Evolutionary conservation across 2,113 vertebrate genomes (phyloP).

Genomic region (Spheniscus mendiculus): DNA sequence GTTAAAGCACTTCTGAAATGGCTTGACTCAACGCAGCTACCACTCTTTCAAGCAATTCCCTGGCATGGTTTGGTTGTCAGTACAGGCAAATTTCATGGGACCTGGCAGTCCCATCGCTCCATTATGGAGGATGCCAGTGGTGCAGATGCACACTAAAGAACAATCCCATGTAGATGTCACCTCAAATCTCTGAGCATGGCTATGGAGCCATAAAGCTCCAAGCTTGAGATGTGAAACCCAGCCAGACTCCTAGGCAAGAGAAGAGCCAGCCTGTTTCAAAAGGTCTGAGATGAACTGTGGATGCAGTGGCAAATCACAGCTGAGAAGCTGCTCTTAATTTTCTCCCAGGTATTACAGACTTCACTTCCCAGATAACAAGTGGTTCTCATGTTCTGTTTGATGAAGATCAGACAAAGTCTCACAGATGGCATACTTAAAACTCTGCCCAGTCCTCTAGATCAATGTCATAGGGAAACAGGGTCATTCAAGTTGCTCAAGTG

Average conservation of each 20-base stretch:
- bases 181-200: not conserved
- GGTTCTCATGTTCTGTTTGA: not conserved
- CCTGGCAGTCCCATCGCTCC: not conserved
- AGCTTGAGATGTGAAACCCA: not conserved
- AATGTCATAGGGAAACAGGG: not conserved
- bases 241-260: not conserved
- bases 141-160: not conserved
- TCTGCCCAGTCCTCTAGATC: not conserved
- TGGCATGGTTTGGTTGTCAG: not conserved
- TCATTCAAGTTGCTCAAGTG: not conserved
- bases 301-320: not conserved
- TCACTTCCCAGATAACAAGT: not conserved
- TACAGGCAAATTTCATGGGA: not conserved
- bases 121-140: not conserved
- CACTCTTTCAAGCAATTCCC: not conserved
- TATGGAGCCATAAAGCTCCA: not conserved
- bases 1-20: not conserved
- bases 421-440: not conserved
- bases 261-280: not conserved
- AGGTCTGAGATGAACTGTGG: not conserved
- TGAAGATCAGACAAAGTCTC: not conserved
- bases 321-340: not conserved
- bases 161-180: accelerated
- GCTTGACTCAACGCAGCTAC: accelerated
- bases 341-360: not conserved